Conservation (phyloP, 92 coral and sea anemone genomes). For the Zoanthus sansibaricus region DNA sequence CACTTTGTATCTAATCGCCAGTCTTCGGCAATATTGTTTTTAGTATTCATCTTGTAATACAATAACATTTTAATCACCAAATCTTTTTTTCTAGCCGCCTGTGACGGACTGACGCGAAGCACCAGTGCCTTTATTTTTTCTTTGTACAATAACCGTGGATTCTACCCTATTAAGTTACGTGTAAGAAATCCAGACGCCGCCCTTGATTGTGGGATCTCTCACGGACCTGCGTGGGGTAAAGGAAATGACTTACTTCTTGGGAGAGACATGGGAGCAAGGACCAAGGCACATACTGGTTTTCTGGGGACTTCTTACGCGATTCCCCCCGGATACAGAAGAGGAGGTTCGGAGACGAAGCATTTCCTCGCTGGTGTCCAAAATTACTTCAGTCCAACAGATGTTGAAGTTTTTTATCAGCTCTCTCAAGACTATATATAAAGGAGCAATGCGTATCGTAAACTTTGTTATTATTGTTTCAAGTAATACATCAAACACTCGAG, state of each 20-base stretch:
- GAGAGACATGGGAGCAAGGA: constrained; percentile 21
- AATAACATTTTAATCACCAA: too few relatives aligned
- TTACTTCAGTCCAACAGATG: constrained; percentile 42
- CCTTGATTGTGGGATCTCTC: constrained; percentile 27
- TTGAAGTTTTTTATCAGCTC: constrained; percentile 36
- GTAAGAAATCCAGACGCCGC: constrained; percentile 17
- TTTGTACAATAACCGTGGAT: constrained; percentile 34
- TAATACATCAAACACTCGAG: too few relatives aligned
- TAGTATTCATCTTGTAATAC: too few relatives aligned
- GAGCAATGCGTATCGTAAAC: neutral
- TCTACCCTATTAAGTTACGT: constrained; percentile 28
- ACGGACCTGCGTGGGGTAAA: constrained; percentile 40
- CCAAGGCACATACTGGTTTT: constrained; percentile 39
- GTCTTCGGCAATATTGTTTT: too few relatives aligned
- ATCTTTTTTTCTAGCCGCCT: neutral
- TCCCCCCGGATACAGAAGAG: constrained; percentile 28
- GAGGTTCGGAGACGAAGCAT: constrained; percentile 30
- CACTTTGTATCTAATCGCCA: too few relatives aligned
- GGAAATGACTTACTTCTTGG: constrained; percentile 34
- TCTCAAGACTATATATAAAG: neutral
- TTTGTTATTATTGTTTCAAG: neutral
- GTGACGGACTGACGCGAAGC: constrained; percentile 21
- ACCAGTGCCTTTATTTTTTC: constrained; percentile 25
- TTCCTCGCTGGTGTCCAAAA: constrained; percentile 33
- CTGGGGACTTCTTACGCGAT: constrained; percentile 28